Evolutionary conservation across 2,888 invertebrate genomes (phyloP).

Genomic region (Merodon equestris): DNA sequence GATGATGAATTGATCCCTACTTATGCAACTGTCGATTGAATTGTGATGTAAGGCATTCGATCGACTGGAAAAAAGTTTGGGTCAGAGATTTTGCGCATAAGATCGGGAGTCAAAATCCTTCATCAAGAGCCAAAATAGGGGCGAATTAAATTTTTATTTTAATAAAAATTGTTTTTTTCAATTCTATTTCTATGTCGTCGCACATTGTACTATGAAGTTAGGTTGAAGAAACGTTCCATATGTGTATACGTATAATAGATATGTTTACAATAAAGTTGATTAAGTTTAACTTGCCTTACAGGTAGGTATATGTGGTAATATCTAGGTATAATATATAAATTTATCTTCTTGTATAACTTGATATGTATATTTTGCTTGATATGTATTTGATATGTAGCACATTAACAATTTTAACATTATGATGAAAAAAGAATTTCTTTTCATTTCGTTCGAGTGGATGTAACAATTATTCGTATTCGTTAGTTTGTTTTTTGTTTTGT

Average conservation of each 20-base stretch:
- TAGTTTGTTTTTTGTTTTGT: slow-evolving; percentile 35
- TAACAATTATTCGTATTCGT: slow-evolving; percentile 21
- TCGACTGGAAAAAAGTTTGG: slow-evolving; percentile 26
- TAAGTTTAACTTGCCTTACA: slow-evolving; percentile 13
- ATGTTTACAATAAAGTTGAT: slow-evolving; percentile 5
- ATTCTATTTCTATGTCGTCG: slow-evolving; percentile 35
- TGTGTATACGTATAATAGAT: slow-evolving; percentile 34
- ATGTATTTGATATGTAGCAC: slow-evolving; percentile 62
- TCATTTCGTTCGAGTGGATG: slow-evolving; percentile 12
- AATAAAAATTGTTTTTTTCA: background rate
- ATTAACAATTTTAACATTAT: slow-evolving; percentile 21
- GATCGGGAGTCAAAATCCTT: slow-evolving; percentile 20
- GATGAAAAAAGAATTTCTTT: slow-evolving; percentile 14
- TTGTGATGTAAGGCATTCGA: slow-evolving; percentile 29
- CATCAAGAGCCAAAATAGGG: slow-evolving; percentile 36
- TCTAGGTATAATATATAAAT: slow-evolving; percentile 30
- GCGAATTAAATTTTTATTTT: too few species aligned
- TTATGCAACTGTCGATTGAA: slow-evolving; percentile 32
- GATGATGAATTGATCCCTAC: slow-evolving; percentile 32
- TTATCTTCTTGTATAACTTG: slow-evolving; percentile 42
- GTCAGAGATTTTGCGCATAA: slow-evolving; percentile 49
- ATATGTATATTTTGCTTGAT: slow-evolving; percentile 62
- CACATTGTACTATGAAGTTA: slow-evolving; percentile 45
- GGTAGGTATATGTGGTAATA: too few species aligned
- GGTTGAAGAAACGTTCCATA: slow-evolving; percentile 38